Conservation (phyloP, 2,888 invertebrate genomes). For the Chymomyza procnemis region DNA sequence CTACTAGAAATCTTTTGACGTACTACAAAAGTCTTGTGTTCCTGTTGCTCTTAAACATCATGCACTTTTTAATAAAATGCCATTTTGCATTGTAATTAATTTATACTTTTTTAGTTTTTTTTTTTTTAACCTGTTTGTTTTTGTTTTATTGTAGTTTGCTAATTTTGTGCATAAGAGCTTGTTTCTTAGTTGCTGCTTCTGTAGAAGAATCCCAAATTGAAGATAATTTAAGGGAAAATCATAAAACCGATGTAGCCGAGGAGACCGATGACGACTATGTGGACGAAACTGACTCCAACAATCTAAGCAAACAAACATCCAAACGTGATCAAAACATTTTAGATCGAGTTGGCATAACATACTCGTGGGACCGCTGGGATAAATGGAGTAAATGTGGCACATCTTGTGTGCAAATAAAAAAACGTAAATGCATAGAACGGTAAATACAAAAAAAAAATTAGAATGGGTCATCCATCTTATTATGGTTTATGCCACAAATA, state of each 20-base stretch:
- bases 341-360: constrained; percentile 59
- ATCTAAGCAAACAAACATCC: constrained; percentile 23
- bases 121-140: constrained; percentile 19
- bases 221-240: constrained; percentile 9
- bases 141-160: constrained; percentile 1
- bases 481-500: constrained; percentile 17
- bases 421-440: constrained; percentile 83
- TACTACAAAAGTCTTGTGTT: constrained; percentile 29
- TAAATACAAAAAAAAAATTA: constrained; percentile 30
- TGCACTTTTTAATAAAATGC: neutral
- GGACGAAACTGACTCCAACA: constrained; percentile 44
- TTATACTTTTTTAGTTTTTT: neutral
- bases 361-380: constrained; percentile 85
- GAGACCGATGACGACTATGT: constrained; percentile 58
- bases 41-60: neutral
- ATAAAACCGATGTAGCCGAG: constrained; percentile 38
- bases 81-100: neutral
- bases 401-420: constrained; percentile 86
- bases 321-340: constrained; percentile 32
- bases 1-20: constrained; percentile 10
- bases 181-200: neutral
- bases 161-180: neutral
- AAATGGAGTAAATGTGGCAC: constrained; percentile 87
- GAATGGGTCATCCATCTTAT: neutral
- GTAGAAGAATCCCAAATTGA: constrained; percentile 3